These are phyloP conservation scores for Thecocarcelia acutangulata DNA, from an alignment of 2,888 invertebrate genomes.

Conservation along the genomic window DNA sequence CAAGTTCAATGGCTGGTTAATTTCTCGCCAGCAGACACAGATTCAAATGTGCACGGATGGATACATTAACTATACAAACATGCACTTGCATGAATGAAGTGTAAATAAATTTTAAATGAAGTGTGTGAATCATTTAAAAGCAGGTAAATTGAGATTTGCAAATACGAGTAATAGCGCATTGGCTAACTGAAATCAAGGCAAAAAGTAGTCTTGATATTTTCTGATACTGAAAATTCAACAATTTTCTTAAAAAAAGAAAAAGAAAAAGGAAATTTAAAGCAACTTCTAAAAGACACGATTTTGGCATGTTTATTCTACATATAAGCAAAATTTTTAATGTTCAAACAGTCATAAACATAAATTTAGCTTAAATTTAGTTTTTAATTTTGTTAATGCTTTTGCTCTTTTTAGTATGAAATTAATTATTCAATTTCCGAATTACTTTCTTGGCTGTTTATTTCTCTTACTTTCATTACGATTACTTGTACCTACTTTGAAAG, in stretches of 20 bases:
- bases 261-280: not conserved
- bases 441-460: not conserved
- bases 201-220: too few species aligned
- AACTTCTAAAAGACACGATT: conserved; percentile 27
- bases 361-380: conserved; percentile 62
- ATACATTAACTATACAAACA: conserved; percentile 3
- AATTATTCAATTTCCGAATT: not conserved
- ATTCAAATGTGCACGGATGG: not conserved
- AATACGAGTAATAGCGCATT: conserved; percentile 9
- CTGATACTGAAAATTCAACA: too few species aligned
- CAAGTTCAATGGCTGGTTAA: conserved; percentile 66
- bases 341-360: conserved; percentile 47
- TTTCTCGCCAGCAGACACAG: conserved; percentile 26
- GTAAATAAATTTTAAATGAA: conserved; percentile 4
- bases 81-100: conserved; percentile 33
- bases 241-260: not conserved
- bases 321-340: conserved; percentile 39
- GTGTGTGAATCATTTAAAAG: conserved; percentile 44
- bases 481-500: conserved; percentile 17
- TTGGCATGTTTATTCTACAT: conserved; percentile 52
- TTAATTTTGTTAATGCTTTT: conserved; percentile 44
- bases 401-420: not conserved
- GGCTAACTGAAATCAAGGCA: too few species aligned
- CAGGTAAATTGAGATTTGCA: not conserved
- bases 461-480: conserved; percentile 22